Base-by-base conservation (phyloP, 2,888 invertebrate species). In the Eupithecia insigniata region DNA sequence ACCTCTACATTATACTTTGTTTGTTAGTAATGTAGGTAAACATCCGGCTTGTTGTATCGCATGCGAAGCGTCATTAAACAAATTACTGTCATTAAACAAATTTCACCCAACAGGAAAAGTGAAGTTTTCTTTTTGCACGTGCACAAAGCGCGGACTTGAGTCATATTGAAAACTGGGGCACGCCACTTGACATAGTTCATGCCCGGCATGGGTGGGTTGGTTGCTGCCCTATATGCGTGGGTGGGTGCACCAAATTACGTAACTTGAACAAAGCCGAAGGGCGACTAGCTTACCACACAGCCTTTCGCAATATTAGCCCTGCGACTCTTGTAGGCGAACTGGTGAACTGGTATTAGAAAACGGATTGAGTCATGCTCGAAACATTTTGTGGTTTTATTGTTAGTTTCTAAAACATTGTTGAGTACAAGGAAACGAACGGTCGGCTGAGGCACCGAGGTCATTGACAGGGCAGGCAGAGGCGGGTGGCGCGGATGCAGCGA, bases 401-500 rank as follows among this genome's bases (percentile, higher is more conserved):
- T 62, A 69, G 60, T 67, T 67, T 61, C 46, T 70, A 69, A 69
- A 71, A 66, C 62, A 58, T 69, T 72, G 51, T 6, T 36, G 26
- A 26, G 62, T 70, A 76, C 68, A 71, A 78, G 79, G 77, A 81
- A 80, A 79, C 69, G 72, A 75, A 78, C 76, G 71, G 80, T 79
- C 71, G 82, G 79, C 79, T 80, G 78, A 80, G 82, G 80, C 80
- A 80, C 81, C 81, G 84, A 87, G 93, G 93, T 93, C 93, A 91
- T 92, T 93, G 93, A 93, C 93, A 93, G 92, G 85, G 86, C 85
- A 88, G 87, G 84, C 87, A 84, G 86, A 89, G 88, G 85, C 86
- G 87, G 84, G 85, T 84, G 83, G 86, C 85, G 86, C 91, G 92
- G 92, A 92, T 93, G 93, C 93, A 93, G 87, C 89, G 92, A 91